A percentile compares a stretch with the other conserved stretches of the same genome.
phyloP scores from a whole-genome alignment of 2,797 vertebrate species.

The Urocyon cinereoargenteus region DNA sequence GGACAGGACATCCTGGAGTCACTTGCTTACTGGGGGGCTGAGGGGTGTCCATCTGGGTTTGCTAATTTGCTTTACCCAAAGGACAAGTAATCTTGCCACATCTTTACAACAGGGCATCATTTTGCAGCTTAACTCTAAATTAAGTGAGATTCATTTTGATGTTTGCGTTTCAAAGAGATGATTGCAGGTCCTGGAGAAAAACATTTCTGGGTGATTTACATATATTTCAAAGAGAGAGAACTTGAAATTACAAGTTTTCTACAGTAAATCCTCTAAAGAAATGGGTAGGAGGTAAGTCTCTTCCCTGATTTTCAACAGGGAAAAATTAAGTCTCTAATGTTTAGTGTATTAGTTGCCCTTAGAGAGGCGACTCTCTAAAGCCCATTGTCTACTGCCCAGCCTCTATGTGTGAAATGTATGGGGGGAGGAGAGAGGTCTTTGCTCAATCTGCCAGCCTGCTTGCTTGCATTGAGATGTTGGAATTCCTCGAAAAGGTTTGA shows the following conservation, averaged over 20 bases:
- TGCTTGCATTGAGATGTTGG: background rate
- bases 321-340: background rate
- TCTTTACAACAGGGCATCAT: background rate
- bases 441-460: background rate
- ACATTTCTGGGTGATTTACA: background rate
- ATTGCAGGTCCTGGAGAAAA: background rate
- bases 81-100: background rate
- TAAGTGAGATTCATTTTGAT: background rate
- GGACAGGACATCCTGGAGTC: background rate
- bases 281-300: background rate
- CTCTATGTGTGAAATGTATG: accelerated
- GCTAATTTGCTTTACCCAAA: background rate
- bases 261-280: background rate
- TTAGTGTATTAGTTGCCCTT: background rate
- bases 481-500: background rate
- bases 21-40: background rate
- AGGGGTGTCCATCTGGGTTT: background rate
- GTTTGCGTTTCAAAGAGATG: background rate
- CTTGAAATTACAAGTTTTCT: background rate
- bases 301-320: background rate
- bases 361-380: background rate
- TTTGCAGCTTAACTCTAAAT: background rate
- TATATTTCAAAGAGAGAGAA: background rate
- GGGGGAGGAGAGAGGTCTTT: background rate
- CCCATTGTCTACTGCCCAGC: accelerated